A percentile compares a stretch with the other conserved stretches of the same genome.
phyloP scores from a whole-genome alignment of 1,140 invertebrate species.

The Doryteuthis pealeii region DNA sequence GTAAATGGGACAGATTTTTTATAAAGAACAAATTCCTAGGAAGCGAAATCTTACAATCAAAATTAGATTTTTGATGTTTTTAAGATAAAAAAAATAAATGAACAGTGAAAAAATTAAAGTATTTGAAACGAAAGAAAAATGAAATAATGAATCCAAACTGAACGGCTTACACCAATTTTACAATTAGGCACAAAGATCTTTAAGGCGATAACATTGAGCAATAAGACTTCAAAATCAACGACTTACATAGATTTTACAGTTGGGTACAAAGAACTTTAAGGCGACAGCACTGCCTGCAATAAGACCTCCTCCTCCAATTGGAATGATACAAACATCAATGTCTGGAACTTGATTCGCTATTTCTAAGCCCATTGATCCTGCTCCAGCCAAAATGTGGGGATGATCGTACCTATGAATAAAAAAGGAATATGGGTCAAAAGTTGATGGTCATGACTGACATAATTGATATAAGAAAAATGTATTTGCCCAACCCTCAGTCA shows the following conservation, averaged over 20 bases:
- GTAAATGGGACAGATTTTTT: too few species aligned
- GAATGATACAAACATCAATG: conserved; percentile 68
- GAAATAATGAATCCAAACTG: too few species aligned
- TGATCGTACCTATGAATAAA: conserved; percentile 76
- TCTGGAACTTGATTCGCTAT: conserved; percentile 77
- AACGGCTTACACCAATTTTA: conserved; percentile 60
- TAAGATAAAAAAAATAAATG: too few species aligned
- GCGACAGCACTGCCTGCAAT: conserved; percentile 85
- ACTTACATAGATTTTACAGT: conserved; percentile 66
- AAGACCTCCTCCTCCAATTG: conserved; percentile 86
- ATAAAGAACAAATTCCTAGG: too few species aligned
- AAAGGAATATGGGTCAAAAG: too few species aligned
- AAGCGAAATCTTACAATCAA: too few species aligned
- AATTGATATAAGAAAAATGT: too few species aligned
- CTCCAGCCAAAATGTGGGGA: conserved; percentile 89
- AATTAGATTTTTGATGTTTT: too few species aligned
- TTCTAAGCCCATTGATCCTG: conserved; percentile 89
- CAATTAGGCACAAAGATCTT: conserved; percentile 81
- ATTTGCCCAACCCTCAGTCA: too few species aligned
- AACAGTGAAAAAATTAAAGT: background rate
- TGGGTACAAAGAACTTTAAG: conserved; percentile 80
- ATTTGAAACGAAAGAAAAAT: conserved; percentile 49
- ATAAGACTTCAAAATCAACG: too few species aligned
- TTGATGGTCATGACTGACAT: too few species aligned
- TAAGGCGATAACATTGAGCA: conserved; percentile 63